phyloP scores from a whole-genome alignment of 2,797 vertebrate genomes.

The Ptychadena robeensis region DNA sequence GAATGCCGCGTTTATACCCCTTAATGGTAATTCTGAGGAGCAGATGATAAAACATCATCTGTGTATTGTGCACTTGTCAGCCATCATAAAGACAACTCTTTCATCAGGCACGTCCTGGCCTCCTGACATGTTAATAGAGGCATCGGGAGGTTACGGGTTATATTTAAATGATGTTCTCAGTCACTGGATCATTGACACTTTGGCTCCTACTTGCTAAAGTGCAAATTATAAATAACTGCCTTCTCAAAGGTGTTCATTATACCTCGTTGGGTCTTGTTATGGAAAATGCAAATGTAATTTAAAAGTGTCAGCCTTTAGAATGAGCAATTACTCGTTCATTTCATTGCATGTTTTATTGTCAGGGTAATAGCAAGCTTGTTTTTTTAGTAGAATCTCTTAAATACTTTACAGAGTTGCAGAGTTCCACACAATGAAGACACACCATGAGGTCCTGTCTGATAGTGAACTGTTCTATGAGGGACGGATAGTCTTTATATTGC shows the following conservation, averaged over 20 bases:
- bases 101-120: slow-evolving; percentile 75
- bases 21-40: slow-evolving; percentile 67
- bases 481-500: background rate
- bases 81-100: slow-evolving; percentile 68
- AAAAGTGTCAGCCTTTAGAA: slow-evolving; percentile 67
- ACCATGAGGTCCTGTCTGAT: background rate
- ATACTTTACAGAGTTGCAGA: background rate
- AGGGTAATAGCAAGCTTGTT: slow-evolving; percentile 2
- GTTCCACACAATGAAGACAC: background rate
- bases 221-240: slow-evolving; percentile 71
- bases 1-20: slow-evolving; percentile 65
- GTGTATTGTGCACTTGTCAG: slow-evolving; percentile 66
- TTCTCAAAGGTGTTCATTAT: slow-evolving; percentile 68
- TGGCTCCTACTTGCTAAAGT: slow-evolving; percentile 72
- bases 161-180: slow-evolving; percentile 72
- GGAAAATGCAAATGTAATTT: slow-evolving; percentile 74
- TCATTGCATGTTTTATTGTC: slow-evolving; percentile 64
- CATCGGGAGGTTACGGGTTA: slow-evolving; percentile 69
- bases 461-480: background rate
- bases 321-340: slow-evolving; percentile 66
- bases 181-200: slow-evolving; percentile 72
- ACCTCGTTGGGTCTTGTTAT: slow-evolving; percentile 68
- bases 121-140: slow-evolving; percentile 72
- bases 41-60: slow-evolving; percentile 65
- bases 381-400: slow-evolving; percentile 66